These are phyloP conservation scores for Porphyrio hochstetteri DNA, from an alignment of 2,113 vertebrate species.

Conservation along the genomic window DNA sequence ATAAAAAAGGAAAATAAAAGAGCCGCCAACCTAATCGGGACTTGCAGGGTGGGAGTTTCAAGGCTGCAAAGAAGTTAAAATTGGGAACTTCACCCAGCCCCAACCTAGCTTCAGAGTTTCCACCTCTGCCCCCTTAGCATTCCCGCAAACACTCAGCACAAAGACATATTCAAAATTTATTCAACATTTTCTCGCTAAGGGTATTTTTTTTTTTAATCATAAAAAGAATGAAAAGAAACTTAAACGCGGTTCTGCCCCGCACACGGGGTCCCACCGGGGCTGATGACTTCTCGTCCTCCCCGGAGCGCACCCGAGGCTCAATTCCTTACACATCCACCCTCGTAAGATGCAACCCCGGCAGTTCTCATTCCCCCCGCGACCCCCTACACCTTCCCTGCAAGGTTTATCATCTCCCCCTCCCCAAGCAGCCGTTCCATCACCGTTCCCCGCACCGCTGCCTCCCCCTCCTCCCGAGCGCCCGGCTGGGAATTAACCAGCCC, in stretches of 20 bases:
- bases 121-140: neutral
- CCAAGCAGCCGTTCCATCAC: neutral
- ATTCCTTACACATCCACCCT: accelerated
- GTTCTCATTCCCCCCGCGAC: too few species aligned
- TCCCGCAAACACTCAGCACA: neutral
- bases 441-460: accelerated
- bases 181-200: neutral
- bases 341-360: neutral
- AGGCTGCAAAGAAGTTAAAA: neutral
- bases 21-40: neutral
- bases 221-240: neutral
- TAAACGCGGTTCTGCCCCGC: accelerated
- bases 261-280: neutral
- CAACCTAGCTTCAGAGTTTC: neutral
- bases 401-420: too few species aligned
- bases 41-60: neutral
- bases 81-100: neutral
- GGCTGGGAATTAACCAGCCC: neutral
- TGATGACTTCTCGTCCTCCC: neutral
- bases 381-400: too few species aligned
- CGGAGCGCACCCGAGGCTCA: neutral
- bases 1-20: too few species aligned
- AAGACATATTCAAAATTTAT: neutral
- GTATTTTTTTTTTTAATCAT: neutral
- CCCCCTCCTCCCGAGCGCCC: accelerated